Percentiles rank a stretch among this genome's conserved stretches.
These are phyloP conservation scores for Rissa tridactyla DNA, from an alignment of 2,113 vertebrate genomes.

Conservation along the genomic window DNA sequence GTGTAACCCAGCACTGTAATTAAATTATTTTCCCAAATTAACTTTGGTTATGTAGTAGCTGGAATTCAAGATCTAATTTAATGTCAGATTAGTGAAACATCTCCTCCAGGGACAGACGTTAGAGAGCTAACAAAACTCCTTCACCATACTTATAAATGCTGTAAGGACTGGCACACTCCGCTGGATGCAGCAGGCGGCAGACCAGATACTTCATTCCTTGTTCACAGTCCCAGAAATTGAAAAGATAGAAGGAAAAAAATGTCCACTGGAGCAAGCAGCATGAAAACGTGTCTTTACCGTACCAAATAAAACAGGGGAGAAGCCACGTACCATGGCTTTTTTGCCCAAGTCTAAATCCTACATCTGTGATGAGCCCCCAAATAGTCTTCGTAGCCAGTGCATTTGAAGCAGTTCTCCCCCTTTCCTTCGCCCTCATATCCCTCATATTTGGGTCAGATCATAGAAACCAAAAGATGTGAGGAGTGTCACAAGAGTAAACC, in stretches of 20 bases:
- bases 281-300: background rate
- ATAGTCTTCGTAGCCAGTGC: background rate
- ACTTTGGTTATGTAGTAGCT: constrained; percentile 50
- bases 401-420: background rate
- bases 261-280: background rate
- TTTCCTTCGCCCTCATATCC: background rate
- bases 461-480: fast-evolving
- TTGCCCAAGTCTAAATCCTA: background rate
- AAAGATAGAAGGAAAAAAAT: background rate
- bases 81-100: constrained; percentile 47
- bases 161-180: background rate
- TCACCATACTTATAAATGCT: background rate
- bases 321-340: fast-evolving
- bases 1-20: constrained; percentile 34
- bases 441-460: background rate
- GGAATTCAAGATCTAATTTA: constrained; percentile 63
- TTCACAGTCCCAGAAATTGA: background rate
- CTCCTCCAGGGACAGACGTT: background rate
- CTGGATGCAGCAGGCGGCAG: background rate
- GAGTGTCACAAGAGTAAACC: background rate
- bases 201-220: background rate
- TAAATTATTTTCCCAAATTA: constrained; percentile 72
- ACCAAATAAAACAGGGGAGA: background rate
- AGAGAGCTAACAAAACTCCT: constrained; percentile 34
- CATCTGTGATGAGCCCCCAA: fast-evolving